phyloP scores from a whole-genome alignment of 2,113 vertebrate genomes.

The Corythoichthys intestinalis region DNA sequence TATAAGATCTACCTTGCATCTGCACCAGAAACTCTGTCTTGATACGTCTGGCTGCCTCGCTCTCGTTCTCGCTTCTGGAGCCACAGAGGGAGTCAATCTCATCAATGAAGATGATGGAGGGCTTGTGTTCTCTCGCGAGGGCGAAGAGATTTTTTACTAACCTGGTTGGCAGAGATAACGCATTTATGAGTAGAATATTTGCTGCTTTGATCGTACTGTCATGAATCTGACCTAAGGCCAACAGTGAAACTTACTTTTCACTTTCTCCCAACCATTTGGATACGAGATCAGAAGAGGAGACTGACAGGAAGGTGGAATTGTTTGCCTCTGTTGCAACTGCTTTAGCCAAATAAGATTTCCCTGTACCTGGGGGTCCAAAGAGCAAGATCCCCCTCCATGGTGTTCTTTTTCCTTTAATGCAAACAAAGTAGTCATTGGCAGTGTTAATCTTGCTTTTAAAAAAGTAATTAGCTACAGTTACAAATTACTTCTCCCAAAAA shows the following conservation, averaged over 20 bases:
- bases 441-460: too few relatives aligned
- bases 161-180: conserved; percentile 59
- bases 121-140: conserved; percentile 91
- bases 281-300: conserved; percentile 95
- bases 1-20: conserved; percentile 84
- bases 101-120: conserved; percentile 98
- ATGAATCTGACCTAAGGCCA: neutral
- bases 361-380: conserved; percentile 96
- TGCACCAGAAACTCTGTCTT: conserved; percentile 98
- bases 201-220: neutral
- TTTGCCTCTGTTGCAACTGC: conserved; percentile 97
- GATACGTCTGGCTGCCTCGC: conserved; percentile 91
- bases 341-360: conserved; percentile 96
- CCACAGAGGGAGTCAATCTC: conserved; percentile 96
- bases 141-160: conserved; percentile 94
- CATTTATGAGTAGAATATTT: conserved; percentile 3
- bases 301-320: conserved; percentile 96
- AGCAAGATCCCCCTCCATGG: conserved; percentile 96
- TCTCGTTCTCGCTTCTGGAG: conserved; percentile 96
- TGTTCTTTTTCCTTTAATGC: conserved; percentile 86
- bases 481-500: too few relatives aligned
- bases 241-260: conserved; percentile 83
- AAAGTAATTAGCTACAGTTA: too few relatives aligned
- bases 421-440: conserved; percentile 8
- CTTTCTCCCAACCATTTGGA: conserved; percentile 99